Base-by-base conservation (phyloP, 2,888 invertebrate species). In the Phyllotreta cruciferae region DNA sequence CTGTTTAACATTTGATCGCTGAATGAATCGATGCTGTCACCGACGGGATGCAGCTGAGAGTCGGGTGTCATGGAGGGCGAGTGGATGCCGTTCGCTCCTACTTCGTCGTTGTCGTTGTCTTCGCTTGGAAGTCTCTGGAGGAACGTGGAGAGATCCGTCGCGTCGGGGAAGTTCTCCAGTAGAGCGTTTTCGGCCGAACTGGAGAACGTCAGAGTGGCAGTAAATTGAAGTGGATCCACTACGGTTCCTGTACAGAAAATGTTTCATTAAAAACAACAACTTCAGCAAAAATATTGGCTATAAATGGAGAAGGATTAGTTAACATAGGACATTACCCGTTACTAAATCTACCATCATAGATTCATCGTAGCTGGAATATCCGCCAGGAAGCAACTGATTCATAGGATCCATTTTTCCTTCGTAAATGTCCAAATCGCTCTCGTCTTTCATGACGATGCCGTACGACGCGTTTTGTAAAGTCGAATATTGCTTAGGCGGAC, bases 221-320 rank as follows among this genome's bases (percentile, higher is more conserved):
- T 89, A 78, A 94, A 93, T 74, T 92, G 93, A 53, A 92, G 83
- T 36, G 92, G 92, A 80, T 93, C 93, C 41, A 92, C 91, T 1
- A 89, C 88, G 34, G 87, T 86, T 39, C 89, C 89, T n/a, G 84
- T 82, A 37, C 89, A 37, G 41, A 1, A 52, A 44, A 44, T 7
- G 3, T 13, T 44, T 44, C 7, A 10, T 44, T 13, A n/a, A 1
- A 24, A 24, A n/a, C n/a, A 24, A 24, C 24, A 24, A 36, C 6
- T 35, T 9, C 5, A 4, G 11, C 8, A 14, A 35, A 50, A 3
- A 10, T 9, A 35, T 6, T 35, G 37, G 37, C 24, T 11, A 24
- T 1, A 47, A 47, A 24, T 47, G 24, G 11, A 14, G 24, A 47
- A 14, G 5, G 9, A 47, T 3, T 41, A 10, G 4, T 10, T 41